Percentiles rank a stretch among this genome's conserved stretches.
Evolutionary conservation across 30 jellyfish, hydroid and myxozoan species (phyloP).

Genomic region (Aurelia aurita): DNA sequence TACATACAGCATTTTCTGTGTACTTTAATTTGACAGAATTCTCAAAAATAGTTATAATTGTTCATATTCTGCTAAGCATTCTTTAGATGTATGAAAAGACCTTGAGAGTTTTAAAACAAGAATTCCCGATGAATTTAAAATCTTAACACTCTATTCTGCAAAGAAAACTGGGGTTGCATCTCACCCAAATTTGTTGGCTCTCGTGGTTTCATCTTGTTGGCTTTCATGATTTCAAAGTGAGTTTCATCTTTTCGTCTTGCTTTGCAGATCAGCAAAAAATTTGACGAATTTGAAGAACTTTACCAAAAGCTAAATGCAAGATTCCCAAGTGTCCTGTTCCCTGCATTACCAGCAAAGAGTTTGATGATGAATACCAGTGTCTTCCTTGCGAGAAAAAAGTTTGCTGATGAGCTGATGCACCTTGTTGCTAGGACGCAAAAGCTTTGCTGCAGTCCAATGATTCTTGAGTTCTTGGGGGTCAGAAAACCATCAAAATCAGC

Average conservation of each 20-base stretch:
- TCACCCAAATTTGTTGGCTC: too few species aligned
- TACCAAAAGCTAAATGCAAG: conserved; percentile 79
- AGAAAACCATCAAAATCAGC: conserved; percentile 44
- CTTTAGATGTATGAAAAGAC: too few species aligned
- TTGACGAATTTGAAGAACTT: conserved; percentile 92
- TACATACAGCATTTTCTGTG: too few species aligned
- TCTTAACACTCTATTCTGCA: too few species aligned
- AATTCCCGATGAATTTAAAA: too few species aligned
- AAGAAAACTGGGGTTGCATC: too few species aligned
- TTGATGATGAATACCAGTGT: conserved; percentile 56
- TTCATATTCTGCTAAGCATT: too few species aligned
- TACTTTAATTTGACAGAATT: too few species aligned
- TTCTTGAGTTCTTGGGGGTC: conserved; percentile 85
- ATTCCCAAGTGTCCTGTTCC: conserved; percentile 94
- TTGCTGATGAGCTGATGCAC: conserved; percentile 78
- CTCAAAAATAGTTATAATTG: too few species aligned
- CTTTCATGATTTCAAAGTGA: too few species aligned
- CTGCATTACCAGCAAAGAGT: conserved; percentile 79
- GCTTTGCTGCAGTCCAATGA: conserved; percentile 97
- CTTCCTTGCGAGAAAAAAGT: conserved; percentile 54
- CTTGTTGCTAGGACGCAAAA: conserved; percentile 95
- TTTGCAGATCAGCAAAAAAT: conserved; percentile 70
- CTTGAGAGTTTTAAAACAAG: too few species aligned
- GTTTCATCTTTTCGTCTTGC: neutral
- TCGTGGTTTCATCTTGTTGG: too few species aligned